These are phyloP conservation scores for Marisa cornuarietis DNA, from an alignment of 1,140 invertebrate species.

Conservation along the genomic window DNA sequence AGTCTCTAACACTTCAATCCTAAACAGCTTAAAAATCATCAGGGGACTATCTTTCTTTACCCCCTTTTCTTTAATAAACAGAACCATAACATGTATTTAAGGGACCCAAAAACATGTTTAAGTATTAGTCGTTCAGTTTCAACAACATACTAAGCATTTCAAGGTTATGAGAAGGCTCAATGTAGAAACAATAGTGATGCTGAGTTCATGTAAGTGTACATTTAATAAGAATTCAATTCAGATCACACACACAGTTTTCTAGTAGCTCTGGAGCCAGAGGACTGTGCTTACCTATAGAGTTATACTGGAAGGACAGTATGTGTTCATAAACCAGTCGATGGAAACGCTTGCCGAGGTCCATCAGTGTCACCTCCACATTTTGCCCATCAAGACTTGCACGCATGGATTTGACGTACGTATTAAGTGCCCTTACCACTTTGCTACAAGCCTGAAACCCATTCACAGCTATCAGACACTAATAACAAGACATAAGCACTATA, in stretches of 20 bases:
- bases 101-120: too few species aligned
- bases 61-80: too few species aligned
- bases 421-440: slow-evolving; percentile 87
- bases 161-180: too few species aligned
- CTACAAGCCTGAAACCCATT: slow-evolving; percentile 58
- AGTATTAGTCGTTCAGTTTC: too few species aligned
- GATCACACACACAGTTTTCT: too few species aligned
- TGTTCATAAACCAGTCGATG: slow-evolving; percentile 97
- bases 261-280: neutral
- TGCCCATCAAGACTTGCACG: slow-evolving; percentile 90
- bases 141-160: too few species aligned
- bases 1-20: too few species aligned
- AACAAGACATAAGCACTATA: neutral
- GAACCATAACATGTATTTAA: too few species aligned
- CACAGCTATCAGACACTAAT: slow-evolving; percentile 50
- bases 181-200: too few species aligned
- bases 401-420: slow-evolving; percentile 80
- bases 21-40: too few species aligned
- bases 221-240: neutral
- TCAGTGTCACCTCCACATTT: slow-evolving; percentile 86
- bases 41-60: too few species aligned
- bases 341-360: slow-evolving; percentile 89
- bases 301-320: slow-evolving; percentile 93
- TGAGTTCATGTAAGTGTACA: too few species aligned
- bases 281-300: slow-evolving; percentile 79